phyloP scores from a whole-genome alignment of 2,888 invertebrate genomes.

The Amiota minor region DNA sequence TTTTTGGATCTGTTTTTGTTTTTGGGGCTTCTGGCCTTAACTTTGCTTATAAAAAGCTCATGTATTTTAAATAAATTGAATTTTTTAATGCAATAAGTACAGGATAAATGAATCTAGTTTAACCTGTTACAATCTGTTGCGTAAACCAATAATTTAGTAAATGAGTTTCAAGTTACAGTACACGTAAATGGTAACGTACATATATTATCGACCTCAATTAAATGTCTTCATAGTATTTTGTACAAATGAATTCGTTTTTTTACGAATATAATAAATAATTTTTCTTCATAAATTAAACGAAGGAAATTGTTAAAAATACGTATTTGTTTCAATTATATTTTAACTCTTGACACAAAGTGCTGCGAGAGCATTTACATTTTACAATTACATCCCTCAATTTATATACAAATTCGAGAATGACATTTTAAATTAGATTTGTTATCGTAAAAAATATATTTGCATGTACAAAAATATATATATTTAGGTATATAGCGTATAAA shows the following conservation, averaged over 20 bases:
- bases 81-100: too few relatives aligned
- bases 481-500: neutral
- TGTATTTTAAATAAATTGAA: too few relatives aligned
- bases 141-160: too few relatives aligned
- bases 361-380: neutral
- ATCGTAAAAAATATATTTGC: neutral
- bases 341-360: conserved; percentile 25
- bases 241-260: too few relatives aligned
- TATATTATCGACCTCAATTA: neutral
- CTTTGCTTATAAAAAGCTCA: too few relatives aligned
- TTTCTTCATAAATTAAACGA: too few relatives aligned
- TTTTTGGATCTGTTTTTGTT: too few relatives aligned
- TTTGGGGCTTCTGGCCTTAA: too few relatives aligned
- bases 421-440: conserved; percentile 17
- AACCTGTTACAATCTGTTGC: too few relatives aligned
- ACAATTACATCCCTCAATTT: conserved; percentile 18
- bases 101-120: too few relatives aligned
- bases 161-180: neutral
- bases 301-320: neutral
- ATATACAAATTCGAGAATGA: conserved; percentile 44
- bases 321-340: conserved; percentile 14
- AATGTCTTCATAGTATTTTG: too few relatives aligned
- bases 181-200: neutral
- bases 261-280: too few relatives aligned
- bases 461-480: conserved; percentile 28